phyloP scores from a whole-genome alignment of 2,797 vertebrate genomes.

The Psittacula derbiana region DNA sequence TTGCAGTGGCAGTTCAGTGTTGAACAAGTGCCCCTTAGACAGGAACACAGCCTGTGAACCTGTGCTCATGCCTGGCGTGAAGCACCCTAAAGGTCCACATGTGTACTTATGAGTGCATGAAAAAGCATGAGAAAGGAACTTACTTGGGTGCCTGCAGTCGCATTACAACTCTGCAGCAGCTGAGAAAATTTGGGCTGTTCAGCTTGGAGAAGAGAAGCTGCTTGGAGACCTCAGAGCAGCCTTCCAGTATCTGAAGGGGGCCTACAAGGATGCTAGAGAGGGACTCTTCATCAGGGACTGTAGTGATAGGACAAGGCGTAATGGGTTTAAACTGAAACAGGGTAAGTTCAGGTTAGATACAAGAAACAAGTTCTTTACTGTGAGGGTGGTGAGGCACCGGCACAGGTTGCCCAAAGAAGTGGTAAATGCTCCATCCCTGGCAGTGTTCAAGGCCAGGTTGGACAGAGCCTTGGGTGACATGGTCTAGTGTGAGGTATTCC shows the following conservation, averaged over 20 bases:
- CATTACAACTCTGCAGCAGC: neutral
- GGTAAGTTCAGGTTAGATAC: neutral
- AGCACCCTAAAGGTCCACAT: too few species aligned
- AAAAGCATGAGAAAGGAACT: neutral
- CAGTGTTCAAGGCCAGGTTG: too few species aligned
- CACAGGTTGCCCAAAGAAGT: too few species aligned
- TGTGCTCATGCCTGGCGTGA: neutral
- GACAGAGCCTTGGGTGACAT: too few species aligned
- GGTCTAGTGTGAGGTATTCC: neutral
- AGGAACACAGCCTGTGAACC: neutral
- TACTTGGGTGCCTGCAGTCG: rapidly evolving
- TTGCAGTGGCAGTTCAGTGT: neutral
- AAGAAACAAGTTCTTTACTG: neutral
- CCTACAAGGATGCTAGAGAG: neutral
- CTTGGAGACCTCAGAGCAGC: neutral
- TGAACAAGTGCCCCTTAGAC: neutral
- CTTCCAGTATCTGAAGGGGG: neutral
- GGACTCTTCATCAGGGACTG: neutral
- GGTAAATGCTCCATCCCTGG: too few species aligned
- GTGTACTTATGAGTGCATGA: rapidly evolving
- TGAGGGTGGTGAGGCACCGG: neutral
- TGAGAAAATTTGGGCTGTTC: neutral
- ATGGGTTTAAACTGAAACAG: neutral
- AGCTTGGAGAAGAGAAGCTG: neutral
- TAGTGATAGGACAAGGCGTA: neutral